phyloP scores from a whole-genome alignment of 2,888 invertebrate genomes.

The Gasteruption jaculator region DNA sequence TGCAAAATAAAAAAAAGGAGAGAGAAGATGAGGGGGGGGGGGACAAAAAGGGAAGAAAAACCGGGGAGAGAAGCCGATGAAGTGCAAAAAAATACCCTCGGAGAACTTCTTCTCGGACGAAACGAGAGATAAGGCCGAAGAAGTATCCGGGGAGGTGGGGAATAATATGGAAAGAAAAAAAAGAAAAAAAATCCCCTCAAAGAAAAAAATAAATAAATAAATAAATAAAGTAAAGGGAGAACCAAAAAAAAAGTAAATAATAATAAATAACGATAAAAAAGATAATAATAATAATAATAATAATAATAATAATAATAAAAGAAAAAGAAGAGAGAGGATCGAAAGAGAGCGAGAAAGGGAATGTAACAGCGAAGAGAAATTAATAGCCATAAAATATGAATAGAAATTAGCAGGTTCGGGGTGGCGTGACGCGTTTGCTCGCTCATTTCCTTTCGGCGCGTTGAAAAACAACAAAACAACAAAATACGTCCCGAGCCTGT shows the following conservation, averaged over 20 bases:
- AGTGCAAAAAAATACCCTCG: conserved; percentile 14
- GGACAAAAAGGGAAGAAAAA: conserved; percentile 14
- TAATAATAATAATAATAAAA: too few species aligned
- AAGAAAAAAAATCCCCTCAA: too few species aligned
- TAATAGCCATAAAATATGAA: conserved; percentile 54
- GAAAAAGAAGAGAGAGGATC: conserved; percentile 15
- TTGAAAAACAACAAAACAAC: conserved; percentile 53
- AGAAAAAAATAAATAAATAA: conserved; percentile 9
- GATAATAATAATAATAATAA: too few species aligned
- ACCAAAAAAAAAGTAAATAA: too few species aligned
- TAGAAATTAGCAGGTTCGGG: conserved; percentile 53
- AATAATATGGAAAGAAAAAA: conserved; percentile 5
- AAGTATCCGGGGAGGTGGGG: conserved; percentile 10
- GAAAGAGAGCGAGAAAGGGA: conserved; percentile 27
- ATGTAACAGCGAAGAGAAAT: conserved; percentile 51
- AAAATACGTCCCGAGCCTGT: conserved; percentile 50
- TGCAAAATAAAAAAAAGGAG: conserved; percentile 7
- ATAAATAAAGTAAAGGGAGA: conserved; percentile 10
- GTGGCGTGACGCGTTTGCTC: conserved; percentile 53
- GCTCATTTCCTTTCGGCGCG: conserved; percentile 53
- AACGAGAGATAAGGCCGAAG: too few species aligned
- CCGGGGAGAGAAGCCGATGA: conserved; percentile 7
- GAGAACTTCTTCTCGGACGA: too few species aligned
- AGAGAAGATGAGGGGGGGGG: background rate
- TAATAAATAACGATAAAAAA: too few species aligned